Conservation (phyloP, 2,888 invertebrate genomes). For the Lysandra coridon region DNA sequence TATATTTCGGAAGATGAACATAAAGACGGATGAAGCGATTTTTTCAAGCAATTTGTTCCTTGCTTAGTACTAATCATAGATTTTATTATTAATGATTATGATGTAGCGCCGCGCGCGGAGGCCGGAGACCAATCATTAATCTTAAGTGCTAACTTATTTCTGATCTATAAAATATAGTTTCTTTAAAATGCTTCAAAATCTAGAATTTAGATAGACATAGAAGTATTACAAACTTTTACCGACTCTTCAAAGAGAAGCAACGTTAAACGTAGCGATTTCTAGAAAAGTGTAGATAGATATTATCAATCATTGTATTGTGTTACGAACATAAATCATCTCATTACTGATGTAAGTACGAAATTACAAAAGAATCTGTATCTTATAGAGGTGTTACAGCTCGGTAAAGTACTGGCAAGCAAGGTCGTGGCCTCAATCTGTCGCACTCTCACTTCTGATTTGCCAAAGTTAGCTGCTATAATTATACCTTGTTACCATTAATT, state of each 20-base stretch:
- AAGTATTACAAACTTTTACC: not conserved
- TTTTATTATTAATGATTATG: too few species aligned
- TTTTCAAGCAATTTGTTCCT: too few species aligned
- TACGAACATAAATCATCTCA: slow-evolving; percentile 12
- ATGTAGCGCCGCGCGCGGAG: too few species aligned
- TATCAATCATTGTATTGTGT: slow-evolving; percentile 4
- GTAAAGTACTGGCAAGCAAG: slow-evolving; percentile 36
- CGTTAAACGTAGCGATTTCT: not conserved
- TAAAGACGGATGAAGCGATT: too few species aligned
- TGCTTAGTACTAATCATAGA: too few species aligned
- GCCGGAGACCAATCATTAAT: too few species aligned
- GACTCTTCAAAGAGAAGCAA: not conserved
- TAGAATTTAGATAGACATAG: too few species aligned
- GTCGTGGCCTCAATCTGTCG: slow-evolving; percentile 41
- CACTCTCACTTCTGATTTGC: slow-evolving; percentile 42
- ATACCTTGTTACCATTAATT: slow-evolving; percentile 19
- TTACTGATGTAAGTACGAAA: slow-evolving; percentile 23
- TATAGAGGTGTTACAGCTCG: slow-evolving; percentile 19
- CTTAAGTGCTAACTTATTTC: too few species aligned
- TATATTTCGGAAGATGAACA: too few species aligned
- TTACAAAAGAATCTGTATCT: slow-evolving; percentile 17
- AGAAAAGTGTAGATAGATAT: not conserved
- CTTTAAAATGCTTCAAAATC: too few species aligned
- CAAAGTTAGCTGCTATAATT: slow-evolving; percentile 26
- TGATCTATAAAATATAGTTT: too few species aligned